Base-by-base conservation (phyloP, 2,888 invertebrate genomes). In the Ennomos fuscantarius region DNA sequence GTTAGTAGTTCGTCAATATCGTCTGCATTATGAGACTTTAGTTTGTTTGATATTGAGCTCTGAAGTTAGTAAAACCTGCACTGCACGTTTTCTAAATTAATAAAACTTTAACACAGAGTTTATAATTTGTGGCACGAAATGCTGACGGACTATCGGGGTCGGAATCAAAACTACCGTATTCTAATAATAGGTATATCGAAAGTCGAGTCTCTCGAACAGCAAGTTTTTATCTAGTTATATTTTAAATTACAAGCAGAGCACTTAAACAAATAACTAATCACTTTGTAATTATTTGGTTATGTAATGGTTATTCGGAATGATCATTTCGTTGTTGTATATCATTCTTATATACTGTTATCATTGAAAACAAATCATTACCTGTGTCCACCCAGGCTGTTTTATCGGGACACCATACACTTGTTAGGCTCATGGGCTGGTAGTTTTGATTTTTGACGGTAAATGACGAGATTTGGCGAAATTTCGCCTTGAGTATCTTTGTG, bases 401-500 rank as follows among this genome's bases (percentile, higher is more conserved):
- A 24, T 24, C 24, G 24, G 24, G 24, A 39, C 9, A 11, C 11
- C 10, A n/a, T 39, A 8, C 13, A 8, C 6, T 9, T 11, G 2
- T n/a, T 11, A 24, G 24, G 31, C 46, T 13, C 13, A 39, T 41
- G 24, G 24, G 24, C 24, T 9, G 43, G 10, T 47, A 47, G 13
- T 31, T 39, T 52, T 52, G 51, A 15, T 43, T 48, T n/a, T 49
- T 13, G 33, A 32, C 9, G 32, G 24, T 33, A 52, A 35, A 12
- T 31, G 13, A 24, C 13, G 35, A 10, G 35, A 55, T 13, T 9
- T 56, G 60, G 58, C 55, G 41, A 48, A 59, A 65, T 63, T 55
- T 72, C 66, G 65, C 68, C 66, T 57, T 55, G 62, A 60, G 57
- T 64, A 60, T 67, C 64, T 68, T 69, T 72, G 69, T 65, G 71